Evolutionary conservation across 2,888 invertebrate genomes (phyloP).

Genomic region (Oxytorus armatus): DNA sequence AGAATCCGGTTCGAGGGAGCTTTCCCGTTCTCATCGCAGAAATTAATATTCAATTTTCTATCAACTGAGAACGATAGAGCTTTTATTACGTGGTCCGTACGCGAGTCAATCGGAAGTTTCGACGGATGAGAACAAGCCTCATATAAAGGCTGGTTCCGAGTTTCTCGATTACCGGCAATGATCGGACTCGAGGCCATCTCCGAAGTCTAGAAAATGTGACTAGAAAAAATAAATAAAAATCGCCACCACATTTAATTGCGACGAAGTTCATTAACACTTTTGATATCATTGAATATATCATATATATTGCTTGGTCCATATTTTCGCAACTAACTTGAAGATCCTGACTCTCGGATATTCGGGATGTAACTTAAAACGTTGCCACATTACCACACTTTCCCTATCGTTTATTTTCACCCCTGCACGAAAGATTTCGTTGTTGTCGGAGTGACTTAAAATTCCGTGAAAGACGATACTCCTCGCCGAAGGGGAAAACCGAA

Average conservation of each 20-base stretch:
- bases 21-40: conserved; percentile 67
- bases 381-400: conserved; percentile 26
- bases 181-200: too few relatives aligned
- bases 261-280: not conserved
- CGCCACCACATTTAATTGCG: not conserved
- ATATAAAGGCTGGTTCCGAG: conserved; percentile 17
- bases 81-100: conserved; percentile 46
- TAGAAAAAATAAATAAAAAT: too few relatives aligned
- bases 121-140: conserved; percentile 4
- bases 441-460: conserved; percentile 75
- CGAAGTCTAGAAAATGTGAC: too few relatives aligned
- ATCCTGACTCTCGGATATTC: not conserved
- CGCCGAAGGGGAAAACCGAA: conserved; percentile 68
- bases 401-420: conserved; percentile 6
- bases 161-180: too few relatives aligned
- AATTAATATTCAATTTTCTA: conserved; percentile 83
- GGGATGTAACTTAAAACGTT: conserved; percentile 69
- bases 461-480: conserved; percentile 78
- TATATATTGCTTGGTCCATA: conserved; percentile 30
- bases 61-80: conserved; percentile 74
- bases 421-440: conserved; percentile 68
- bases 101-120: conserved; percentile 47
- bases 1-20: conserved; percentile 73
- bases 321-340: conserved; percentile 58
- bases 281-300: not conserved